Conservation (phyloP, 1,140 invertebrate species). For the Lucilia sericata region DNA sequence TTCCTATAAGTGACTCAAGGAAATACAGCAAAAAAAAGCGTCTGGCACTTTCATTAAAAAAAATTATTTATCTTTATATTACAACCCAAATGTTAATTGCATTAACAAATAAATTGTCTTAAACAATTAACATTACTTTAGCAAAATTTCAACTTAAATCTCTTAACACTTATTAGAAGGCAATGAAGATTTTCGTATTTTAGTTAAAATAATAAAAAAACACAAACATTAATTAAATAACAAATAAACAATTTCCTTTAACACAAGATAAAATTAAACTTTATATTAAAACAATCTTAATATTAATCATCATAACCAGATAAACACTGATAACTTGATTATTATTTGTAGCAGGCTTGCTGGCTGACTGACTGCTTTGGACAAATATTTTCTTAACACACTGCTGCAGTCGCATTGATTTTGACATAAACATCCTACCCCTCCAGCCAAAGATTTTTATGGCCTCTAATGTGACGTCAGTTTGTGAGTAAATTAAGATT, state of each 20-base stretch:
- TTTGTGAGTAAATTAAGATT: not conserved
- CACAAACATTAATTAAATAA: not conserved
- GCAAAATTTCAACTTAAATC: not conserved
- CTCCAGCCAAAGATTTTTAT: not conserved
- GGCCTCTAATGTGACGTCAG: slow-evolving; percentile 10
- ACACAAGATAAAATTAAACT: not conserved
- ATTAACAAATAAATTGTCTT: slow-evolving; percentile 19
- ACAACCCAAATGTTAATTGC: not conserved
- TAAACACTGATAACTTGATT: not conserved
- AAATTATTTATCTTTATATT: not conserved
- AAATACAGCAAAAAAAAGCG: too few species aligned
- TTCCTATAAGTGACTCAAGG: too few species aligned
- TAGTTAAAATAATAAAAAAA: not conserved
- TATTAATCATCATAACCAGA: not conserved
- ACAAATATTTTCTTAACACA: slow-evolving; percentile 16
- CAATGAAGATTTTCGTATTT: not conserved
- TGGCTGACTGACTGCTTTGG: too few species aligned
- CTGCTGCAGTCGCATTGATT: slow-evolving; percentile 11
- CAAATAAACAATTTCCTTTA: slow-evolving; percentile 21
- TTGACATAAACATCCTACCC: slow-evolving; percentile 8
- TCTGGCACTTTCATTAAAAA: not conserved
- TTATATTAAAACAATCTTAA: slow-evolving; percentile 2
- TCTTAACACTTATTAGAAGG: not conserved
- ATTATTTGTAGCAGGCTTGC: not conserved
- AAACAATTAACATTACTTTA: not conserved